These are phyloP conservation scores for Chanos chanos DNA, from an alignment of 2,797 vertebrate genomes.

Conservation along the genomic window DNA sequence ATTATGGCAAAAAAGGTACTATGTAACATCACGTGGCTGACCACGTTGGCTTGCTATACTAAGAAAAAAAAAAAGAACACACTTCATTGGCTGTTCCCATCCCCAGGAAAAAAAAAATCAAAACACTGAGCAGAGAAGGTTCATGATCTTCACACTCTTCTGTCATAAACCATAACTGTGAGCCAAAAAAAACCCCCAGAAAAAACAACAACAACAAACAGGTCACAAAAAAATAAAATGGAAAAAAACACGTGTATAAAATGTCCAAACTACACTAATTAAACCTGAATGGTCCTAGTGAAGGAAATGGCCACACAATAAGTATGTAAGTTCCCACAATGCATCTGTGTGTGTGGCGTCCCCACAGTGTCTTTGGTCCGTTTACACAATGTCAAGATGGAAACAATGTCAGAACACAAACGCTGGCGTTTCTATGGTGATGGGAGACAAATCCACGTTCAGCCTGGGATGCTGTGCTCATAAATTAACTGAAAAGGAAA, in stretches of 20 bases:
- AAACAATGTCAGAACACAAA: constrained; percentile 65
- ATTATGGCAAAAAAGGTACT: constrained; percentile 6
- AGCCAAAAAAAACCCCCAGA: too few relatives aligned
- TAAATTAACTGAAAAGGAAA: constrained; percentile 78
- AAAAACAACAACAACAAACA: neutral
- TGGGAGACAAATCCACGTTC: constrained; percentile 71
- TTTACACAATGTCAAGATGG: constrained; percentile 73
- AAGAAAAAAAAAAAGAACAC: constrained; percentile 7
- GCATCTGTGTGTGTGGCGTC: constrained; percentile 19
- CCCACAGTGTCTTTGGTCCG: constrained; percentile 74
- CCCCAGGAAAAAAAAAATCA: too few relatives aligned
- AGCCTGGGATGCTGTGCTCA: constrained; percentile 58
- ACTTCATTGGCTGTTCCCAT: too few relatives aligned
- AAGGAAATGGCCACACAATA: constrained; percentile 52
- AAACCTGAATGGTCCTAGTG: constrained; percentile 56
- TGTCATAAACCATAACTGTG: neutral
- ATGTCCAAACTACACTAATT: constrained; percentile 12
- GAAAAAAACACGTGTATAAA: constrained; percentile 9
- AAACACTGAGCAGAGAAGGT: constrained; percentile 5
- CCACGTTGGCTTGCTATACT: neutral
- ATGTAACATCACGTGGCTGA: constrained; percentile 24
- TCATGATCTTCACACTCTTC: neutral
- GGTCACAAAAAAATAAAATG: constrained; percentile 26
- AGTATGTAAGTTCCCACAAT: constrained; percentile 22
- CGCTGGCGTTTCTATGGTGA: constrained; percentile 64